Evolutionary conservation across 2,888 invertebrate genomes (phyloP).

Genomic region (Orthosia incerta): DNA sequence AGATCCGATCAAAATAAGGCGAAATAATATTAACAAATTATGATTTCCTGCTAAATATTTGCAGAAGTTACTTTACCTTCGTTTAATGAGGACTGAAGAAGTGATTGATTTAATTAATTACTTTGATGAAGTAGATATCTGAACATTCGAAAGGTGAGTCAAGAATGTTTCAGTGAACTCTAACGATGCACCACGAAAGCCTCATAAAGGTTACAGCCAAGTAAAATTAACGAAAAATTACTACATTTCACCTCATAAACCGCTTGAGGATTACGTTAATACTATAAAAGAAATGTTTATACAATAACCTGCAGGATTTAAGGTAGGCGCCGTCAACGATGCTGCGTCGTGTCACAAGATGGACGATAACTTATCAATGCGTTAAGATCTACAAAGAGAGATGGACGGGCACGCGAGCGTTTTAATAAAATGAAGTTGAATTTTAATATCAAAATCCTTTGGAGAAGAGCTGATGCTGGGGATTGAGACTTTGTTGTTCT

Average conservation of each 20-base stretch:
- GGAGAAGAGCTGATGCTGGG: conserved; percentile 20
- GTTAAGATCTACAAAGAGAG: conserved; percentile 69
- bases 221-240: conserved; percentile 32
- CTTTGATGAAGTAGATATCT: not conserved
- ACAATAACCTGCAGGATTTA: conserved; percentile 61
- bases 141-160: no score
- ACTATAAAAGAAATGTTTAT: conserved; percentile 54
- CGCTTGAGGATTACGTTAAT: conserved; percentile 47
- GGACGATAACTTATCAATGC: conserved; percentile 70
- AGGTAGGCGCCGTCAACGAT: conserved; percentile 71
- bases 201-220: not conserved
- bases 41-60: conserved; percentile 27
- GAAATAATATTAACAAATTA: conserved; percentile 36
- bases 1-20: conserved; percentile 44
- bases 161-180: not conserved
- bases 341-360: conserved; percentile 73
- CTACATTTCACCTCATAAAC: conserved; percentile 38
- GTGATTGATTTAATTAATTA: conserved; percentile 1
- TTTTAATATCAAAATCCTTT: conserved; percentile 59
- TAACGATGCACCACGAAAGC: not conserved
- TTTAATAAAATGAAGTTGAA: conserved; percentile 60
- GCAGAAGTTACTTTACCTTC: conserved; percentile 9
- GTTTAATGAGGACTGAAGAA: conserved; percentile 14
- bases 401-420: conserved; percentile 66
- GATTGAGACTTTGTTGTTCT: conserved; percentile 32